Base-by-base conservation (phyloP, 2,888 invertebrate genomes). In the Lomographa bimaculata region DNA sequence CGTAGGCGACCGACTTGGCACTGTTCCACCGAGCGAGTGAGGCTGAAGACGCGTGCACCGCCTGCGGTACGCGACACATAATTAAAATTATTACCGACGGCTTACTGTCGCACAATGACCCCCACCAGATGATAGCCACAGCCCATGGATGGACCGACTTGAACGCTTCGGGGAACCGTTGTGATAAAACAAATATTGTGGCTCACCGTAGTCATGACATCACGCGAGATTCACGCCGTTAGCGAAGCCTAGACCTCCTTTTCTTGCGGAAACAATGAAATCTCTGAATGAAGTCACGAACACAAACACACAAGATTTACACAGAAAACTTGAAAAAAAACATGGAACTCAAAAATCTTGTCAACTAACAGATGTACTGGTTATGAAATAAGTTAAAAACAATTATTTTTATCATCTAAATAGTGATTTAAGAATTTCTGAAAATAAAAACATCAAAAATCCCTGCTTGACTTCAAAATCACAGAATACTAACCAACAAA, bases 1-100 rank as follows among this genome's bases (percentile, higher is more conserved):
- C 50, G 46, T 42, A 34, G 46, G 48, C 72, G 77, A 71, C 78
- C 81, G 75, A 80, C 71, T 85, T 86, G 86, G 86, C 86, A 81
- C 47, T 64, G 61, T 70, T 81, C 86, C 86, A 86, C 76, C 52
- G 59, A 61, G 50, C 58, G 63, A 60, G 55, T 56, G 29, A 43
- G 52, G 40, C 30, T 36, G 57, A 46, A 50, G 50, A 49, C 48
- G 56, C 65, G 60, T 62, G 57, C 52, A 59, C 34, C 50, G 57
- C 48, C 57, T 60, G 30, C 61, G 53, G 54, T 28, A 34, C 16
- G 24, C 8, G 55, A 60, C 46, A 50, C 61, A 63, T 69, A 73
- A 79, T 79, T 78, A 74, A 30, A 44, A 35, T 40, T 32, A 38
- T 18, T 67, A 69, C 53, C 50, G 57, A 60, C 62, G 58, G 64